phyloP scores from a whole-genome alignment of 2,113 vertebrate species.

The Hippocampus barbouri region DNA sequence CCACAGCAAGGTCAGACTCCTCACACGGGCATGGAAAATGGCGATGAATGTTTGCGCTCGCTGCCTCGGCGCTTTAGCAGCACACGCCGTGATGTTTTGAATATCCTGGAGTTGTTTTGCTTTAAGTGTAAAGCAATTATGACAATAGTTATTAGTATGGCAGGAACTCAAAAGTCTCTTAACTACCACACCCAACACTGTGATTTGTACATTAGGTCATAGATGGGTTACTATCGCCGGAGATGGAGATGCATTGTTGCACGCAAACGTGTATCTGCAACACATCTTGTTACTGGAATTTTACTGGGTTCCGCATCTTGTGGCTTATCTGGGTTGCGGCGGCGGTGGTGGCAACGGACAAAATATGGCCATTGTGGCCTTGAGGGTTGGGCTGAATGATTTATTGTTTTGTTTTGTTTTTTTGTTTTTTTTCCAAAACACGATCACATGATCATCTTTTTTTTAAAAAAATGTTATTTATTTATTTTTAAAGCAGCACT shows the following conservation, averaged over 20 bases:
- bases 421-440: too few species aligned
- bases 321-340: neutral
- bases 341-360: neutral
- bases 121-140: neutral
- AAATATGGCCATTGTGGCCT: neutral
- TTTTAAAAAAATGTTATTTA: too few species aligned
- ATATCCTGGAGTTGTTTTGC: neutral
- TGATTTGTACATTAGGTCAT: neutral
- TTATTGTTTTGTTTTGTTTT: neutral
- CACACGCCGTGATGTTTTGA: neutral
- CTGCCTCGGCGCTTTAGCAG: neutral
- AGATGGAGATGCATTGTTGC: neutral
- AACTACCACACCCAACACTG: neutral
- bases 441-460: too few species aligned
- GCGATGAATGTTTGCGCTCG: conserved; percentile 12
- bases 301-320: neutral
- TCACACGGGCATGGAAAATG: conserved; percentile 25
- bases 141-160: neutral
- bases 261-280: neutral
- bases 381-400: neutral
- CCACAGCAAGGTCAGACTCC: conserved; percentile 5
- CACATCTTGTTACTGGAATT: conserved; percentile 4
- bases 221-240: neutral
- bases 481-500: too few species aligned
- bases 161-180: conserved; percentile 1